Evolutionary conservation across 2,113 vertebrate species (phyloP).

Genomic region (Grammomys surdaster): DNA sequence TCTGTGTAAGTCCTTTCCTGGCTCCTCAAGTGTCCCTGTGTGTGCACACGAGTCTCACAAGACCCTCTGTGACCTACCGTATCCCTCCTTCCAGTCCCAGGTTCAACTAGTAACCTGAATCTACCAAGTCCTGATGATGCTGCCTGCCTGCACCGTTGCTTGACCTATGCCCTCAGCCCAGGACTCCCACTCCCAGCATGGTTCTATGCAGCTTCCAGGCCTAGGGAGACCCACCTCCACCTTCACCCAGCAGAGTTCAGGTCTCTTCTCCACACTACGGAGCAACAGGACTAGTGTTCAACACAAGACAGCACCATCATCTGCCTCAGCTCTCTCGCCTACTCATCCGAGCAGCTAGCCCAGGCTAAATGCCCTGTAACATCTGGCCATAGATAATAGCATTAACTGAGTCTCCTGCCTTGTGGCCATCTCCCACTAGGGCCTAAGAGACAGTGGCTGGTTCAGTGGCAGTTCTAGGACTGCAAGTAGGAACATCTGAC

Average conservation of each 20-base stretch:
- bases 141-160: no score
- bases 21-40: background rate
- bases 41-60: background rate
- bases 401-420: background rate
- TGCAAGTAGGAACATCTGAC: background rate
- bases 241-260: background rate
- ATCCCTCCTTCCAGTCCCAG: background rate
- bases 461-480: background rate
- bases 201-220: background rate
- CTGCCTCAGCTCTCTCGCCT: background rate
- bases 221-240: accelerated
- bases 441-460: background rate
- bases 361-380: background rate
- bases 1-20: background rate
- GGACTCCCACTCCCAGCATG: background rate
- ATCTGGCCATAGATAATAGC: background rate
- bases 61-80: background rate
- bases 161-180: background rate
- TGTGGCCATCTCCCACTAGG: background rate
- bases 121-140: background rate
- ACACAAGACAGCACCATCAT: accelerated
- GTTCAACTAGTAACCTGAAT: background rate
- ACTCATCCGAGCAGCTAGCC: background rate
- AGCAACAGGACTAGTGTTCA: background rate
- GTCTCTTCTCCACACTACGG: background rate